Base-by-base conservation (phyloP, 2,113 vertebrate genomes). In the Cephalopterus ornatus region DNA sequence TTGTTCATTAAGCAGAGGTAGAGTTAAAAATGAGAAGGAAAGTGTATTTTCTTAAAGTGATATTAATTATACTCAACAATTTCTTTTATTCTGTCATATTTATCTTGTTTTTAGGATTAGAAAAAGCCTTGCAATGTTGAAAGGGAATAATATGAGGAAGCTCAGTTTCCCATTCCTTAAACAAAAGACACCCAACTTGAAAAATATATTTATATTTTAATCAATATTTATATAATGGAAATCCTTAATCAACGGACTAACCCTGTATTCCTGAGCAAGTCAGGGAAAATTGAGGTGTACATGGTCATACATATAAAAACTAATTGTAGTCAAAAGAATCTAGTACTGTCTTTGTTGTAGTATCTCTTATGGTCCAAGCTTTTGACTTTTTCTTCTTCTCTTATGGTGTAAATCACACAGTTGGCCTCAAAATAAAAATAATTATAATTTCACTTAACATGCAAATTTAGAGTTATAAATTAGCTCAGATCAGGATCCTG, bases 11-110 rank as follows among this genome's bases (percentile, higher is more conserved):
- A 95, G 46, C 80, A 96, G 39, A 89, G 50, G 28, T 66, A 91
- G 72, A 95, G 71, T 66, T 95, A 59, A 42, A 88, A 95, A 93
- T 95, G 44, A 96, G 71, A 95, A 41, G 17, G 37, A 85, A 92
- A 75, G 58, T 76, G 12, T 90, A 74, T 95, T 97, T 97, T 96
- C 80, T 92, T 96, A 68, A 95, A 93, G 68, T 82, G 14, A 89
- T 85, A 93, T 91, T 93, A 95, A 97, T 97, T 95, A 89, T 83
- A 92, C 42, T 88, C 33, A 89, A 85, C 32, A 93, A 86, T 91
- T 88, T 96, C 52, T 94, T 98, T 97, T 95, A 89, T 90, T 95
- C 92, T 56, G 49, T 85, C 61, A 47, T 67, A 97, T 95, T 97
- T 97, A 89, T 95, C 68, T 81, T 83, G 30, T 10, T 67, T 92